A percentile compares a stretch with the other conserved stretches of the same genome.
These are phyloP conservation scores for Poecilia velifera DNA, from an alignment of 2,797 vertebrate species.

Conservation along the genomic window DNA sequence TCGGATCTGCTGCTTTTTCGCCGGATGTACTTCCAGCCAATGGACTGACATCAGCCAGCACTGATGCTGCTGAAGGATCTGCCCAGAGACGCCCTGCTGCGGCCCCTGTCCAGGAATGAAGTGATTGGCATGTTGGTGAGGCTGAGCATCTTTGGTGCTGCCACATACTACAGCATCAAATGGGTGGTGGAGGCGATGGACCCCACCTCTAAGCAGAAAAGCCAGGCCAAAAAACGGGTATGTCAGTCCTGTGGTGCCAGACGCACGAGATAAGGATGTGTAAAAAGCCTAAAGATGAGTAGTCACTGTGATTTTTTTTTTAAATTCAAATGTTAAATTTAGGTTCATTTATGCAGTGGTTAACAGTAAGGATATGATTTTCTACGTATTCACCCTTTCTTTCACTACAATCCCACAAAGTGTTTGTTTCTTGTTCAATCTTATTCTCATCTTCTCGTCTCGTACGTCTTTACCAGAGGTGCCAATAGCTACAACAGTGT, in stretches of 20 bases:
- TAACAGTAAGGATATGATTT: neutral
- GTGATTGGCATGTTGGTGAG: constrained; percentile 81
- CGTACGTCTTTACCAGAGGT: neutral
- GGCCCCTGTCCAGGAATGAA: constrained; percentile 81
- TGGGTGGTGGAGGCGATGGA: constrained; percentile 85
- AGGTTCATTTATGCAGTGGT: neutral
- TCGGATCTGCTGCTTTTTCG: neutral
- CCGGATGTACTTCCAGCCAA: constrained; percentile 46
- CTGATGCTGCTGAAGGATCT: constrained; percentile 81
- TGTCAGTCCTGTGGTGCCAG: neutral
- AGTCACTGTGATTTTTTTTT: neutral
- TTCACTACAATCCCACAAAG: neutral
- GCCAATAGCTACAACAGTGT: neutral
- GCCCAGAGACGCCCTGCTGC: constrained; percentile 79
- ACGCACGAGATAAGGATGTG: neutral
- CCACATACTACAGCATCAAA: constrained; percentile 85
- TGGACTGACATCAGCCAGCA: constrained; percentile 65
- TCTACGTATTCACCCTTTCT: neutral
- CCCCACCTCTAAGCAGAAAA: constrained; percentile 83
- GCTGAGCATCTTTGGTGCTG: constrained; percentile 82
- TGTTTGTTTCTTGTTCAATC: neutral
- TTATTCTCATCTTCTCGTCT: neutral
- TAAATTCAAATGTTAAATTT: neutral
- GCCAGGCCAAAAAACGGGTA: constrained; percentile 84
- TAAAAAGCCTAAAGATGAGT: too few relatives aligned